Evolutionary conservation across 2,888 invertebrate species (phyloP), one percentile per base, ranked within the genome.

Genomic region (Ichneumon xanthorius): DNA sequence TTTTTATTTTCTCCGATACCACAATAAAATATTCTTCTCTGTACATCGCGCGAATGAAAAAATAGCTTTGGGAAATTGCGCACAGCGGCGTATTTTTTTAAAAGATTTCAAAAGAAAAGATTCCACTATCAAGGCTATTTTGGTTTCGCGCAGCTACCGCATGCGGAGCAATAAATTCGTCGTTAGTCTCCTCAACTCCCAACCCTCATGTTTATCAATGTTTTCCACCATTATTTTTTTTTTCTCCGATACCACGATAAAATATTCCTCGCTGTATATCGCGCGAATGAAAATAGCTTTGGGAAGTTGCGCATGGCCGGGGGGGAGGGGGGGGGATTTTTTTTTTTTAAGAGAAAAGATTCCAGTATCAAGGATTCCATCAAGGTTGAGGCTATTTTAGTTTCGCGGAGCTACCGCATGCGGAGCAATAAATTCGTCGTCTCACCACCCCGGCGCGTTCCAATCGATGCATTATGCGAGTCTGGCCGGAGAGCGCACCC

Each of bases 401-500:
- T 40, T 80, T 71, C 61, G 70, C 26, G 70, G 22, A 58, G 61
- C 58, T 48, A 61, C 48, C 26, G 11, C 73, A 30, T 58, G 26
- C 58, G 58, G 50, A 83, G 68, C 76, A 26, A 85, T 82, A 82
- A 85, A 82, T 82, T 85, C 71, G 73, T 77, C 82, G 81, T 78
- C 70, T 70, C 81, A 22, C 53, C 72, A 73, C 37, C 50, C 26
- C 40, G 76, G 48, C 71, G 84, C 71, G 76, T 84, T 61, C 63
- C 80, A 48, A 84, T 80, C 84, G 84, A 50, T 58, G 76, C 71
- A 80, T 79, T 63, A 75, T 75, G 37, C 79, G 79, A 79, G 40
- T 75, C 48, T 22, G 48, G 45, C 26, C 58, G 26, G 14, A 11
- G 22, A 14, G 14, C 45, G 63, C 40, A 67, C n/a, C 22, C 5